Evolutionary conservation across 2,797 vertebrate genomes (phyloP).

Genomic region (Gymnothorax reevesii): DNA sequence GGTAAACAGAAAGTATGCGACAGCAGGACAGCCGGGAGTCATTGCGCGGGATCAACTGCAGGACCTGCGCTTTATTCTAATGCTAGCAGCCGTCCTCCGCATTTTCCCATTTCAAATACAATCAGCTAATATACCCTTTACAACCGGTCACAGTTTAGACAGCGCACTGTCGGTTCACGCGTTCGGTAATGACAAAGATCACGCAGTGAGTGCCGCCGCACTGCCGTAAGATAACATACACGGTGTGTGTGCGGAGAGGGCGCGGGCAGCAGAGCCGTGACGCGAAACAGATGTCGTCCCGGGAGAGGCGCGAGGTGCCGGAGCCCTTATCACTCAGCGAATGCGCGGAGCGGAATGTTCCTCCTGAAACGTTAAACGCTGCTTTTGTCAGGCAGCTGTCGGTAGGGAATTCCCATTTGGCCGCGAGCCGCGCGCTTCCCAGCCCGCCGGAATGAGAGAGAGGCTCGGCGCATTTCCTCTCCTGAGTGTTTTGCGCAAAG

Average conservation of each 20-base stretch:
- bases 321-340: slow-evolving; percentile 13
- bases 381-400: slow-evolving; percentile 25
- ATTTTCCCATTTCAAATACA: slow-evolving; percentile 46
- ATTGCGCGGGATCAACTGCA: slow-evolving; percentile 63
- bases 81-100: slow-evolving; percentile 57
- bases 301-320: background rate
- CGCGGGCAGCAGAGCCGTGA: too few species aligned
- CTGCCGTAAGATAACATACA: background rate
- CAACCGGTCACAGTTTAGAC: slow-evolving; percentile 61
- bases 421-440: background rate
- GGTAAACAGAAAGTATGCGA: slow-evolving; percentile 41
- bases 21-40: slow-evolving; percentile 58
- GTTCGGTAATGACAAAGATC: slow-evolving; percentile 69
- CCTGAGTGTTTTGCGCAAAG: background rate
- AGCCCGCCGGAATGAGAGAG: background rate
- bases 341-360: slow-evolving; percentile 14
- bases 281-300: background rate
- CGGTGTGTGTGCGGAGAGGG: background rate
- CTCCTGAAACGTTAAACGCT: slow-evolving; percentile 31
- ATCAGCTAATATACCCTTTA: slow-evolving; percentile 61
- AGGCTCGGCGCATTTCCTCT: background rate
- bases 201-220: slow-evolving; percentile 29
- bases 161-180: slow-evolving; percentile 49
- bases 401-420: slow-evolving; percentile 2
- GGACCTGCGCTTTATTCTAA: slow-evolving; percentile 58